phyloP scores from a whole-genome alignment of 2,113 vertebrate species.

The Catagonus wagneri region DNA sequence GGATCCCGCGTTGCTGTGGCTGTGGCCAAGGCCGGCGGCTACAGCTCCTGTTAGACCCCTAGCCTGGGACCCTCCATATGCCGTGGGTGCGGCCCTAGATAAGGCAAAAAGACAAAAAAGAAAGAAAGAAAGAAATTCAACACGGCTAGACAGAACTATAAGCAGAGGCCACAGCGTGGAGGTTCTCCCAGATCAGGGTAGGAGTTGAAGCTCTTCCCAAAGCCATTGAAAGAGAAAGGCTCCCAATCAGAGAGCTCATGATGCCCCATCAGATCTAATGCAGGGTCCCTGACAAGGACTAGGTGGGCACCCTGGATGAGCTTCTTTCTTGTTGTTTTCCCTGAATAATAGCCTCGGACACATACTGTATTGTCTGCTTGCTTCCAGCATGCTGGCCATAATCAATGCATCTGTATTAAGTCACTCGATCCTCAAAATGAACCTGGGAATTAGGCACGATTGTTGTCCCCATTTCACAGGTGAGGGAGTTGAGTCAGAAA shows the following conservation, averaged over 20 bases:
- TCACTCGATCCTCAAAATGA: slow-evolving; percentile 17
- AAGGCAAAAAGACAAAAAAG: no score
- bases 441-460: neutral
- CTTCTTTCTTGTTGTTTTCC: neutral
- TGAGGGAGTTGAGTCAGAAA: neutral
- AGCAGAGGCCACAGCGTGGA: neutral
- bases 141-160: neutral
- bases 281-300: neutral
- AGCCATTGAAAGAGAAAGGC: neutral
- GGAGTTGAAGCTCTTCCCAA: neutral
- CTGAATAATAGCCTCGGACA: neutral
- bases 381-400: neutral
- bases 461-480: neutral
- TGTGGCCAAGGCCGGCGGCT: no score
- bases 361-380: neutral
- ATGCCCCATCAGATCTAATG: neutral
- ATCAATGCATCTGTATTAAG: slow-evolving; percentile 42
- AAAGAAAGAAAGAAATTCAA: no score
- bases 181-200: neutral
- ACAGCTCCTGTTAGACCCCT: no score
- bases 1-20: no score
- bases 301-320: neutral
- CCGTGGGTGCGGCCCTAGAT: no score
- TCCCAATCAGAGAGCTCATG: neutral
- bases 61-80: no score